Conservation (phyloP, 2,888 invertebrate genomes). For the Abrostola tripartita region DNA sequence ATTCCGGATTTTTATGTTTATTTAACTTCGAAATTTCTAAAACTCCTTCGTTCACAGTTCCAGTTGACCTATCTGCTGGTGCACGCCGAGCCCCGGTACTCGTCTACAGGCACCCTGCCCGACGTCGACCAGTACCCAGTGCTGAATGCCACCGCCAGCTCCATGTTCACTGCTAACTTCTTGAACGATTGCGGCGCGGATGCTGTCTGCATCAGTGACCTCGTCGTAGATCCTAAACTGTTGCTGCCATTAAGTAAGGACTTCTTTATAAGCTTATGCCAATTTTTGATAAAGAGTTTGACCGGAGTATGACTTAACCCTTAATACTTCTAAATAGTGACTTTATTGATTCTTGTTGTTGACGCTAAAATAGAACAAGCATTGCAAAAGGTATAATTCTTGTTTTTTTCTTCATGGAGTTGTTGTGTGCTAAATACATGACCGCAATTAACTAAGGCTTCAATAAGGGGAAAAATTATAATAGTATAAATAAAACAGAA, state of each 20-base stretch:
- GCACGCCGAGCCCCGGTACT: constrained; percentile 89
- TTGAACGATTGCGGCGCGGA: constrained; percentile 97
- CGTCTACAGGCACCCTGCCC: constrained; percentile 88
- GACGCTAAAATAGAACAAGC: no score
- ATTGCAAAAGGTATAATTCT: no score
- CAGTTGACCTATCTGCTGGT: constrained; percentile 94
- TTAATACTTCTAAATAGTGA: neutral
- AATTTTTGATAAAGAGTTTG: constrained; percentile 1
- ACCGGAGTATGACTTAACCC: neutral
- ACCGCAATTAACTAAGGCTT: neutral
- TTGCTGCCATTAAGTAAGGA: constrained; percentile 87
- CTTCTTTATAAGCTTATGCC: neutral
- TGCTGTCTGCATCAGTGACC: constrained; percentile 95
- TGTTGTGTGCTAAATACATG: no score
- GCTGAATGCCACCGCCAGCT: constrained; percentile 95
- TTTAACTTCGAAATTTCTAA: neutral
- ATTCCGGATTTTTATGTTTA: no score
- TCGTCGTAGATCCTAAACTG: constrained; percentile 90
- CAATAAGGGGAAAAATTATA: no score
- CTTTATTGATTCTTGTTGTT: neutral
- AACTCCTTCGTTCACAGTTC: constrained; percentile 84
- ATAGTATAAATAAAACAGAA: no score
- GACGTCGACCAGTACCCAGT: constrained; percentile 94
- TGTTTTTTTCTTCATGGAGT: no score
- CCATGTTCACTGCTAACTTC: constrained; percentile 94